Evolutionary conservation across 1,140 invertebrate genomes (phyloP).

Genomic region (Neuroterus valhalla): DNA sequence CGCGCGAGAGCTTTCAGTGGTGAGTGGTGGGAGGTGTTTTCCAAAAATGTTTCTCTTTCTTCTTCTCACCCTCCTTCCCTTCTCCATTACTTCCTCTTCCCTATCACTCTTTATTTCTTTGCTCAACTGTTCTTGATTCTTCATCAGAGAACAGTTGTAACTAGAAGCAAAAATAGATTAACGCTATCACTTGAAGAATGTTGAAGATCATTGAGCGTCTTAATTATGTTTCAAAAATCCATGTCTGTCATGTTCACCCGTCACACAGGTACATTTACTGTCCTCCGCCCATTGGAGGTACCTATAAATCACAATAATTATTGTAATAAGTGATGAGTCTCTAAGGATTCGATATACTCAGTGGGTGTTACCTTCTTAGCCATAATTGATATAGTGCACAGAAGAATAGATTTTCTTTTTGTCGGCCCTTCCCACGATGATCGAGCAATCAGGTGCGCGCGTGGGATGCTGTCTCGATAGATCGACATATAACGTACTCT

Average conservation of each 20-base stretch:
- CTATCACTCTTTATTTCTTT: too few relatives aligned
- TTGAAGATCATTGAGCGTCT: too few relatives aligned
- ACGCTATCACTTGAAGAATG: too few relatives aligned
- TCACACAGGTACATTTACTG: not conserved
- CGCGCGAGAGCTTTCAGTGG: too few relatives aligned
- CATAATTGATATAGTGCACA: slow-evolving; percentile 28
- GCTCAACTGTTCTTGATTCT: too few relatives aligned
- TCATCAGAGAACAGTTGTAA: too few relatives aligned
- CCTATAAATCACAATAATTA: slow-evolving; percentile 16
- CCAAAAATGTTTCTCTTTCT: too few relatives aligned
- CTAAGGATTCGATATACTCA: not conserved
- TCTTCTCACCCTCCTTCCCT: too few relatives aligned
- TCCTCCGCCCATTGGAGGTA: slow-evolving; percentile 3
- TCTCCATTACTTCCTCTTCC: too few relatives aligned
- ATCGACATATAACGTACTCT: not conserved
- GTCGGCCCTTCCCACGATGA: slow-evolving; percentile 9
- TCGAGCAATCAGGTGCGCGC: slow-evolving; percentile 26
- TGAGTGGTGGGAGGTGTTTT: too few relatives aligned
- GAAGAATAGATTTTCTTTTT: slow-evolving; percentile 28
- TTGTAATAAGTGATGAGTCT: slow-evolving; percentile 2
- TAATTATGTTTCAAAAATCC: not conserved
- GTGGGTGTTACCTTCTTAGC: slow-evolving; percentile 12
- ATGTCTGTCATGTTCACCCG: not conserved
- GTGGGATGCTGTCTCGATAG: slow-evolving; percentile 10
- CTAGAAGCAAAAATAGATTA: too few relatives aligned